These are phyloP conservation scores for Tachysurus fulvidraco DNA, from an alignment of 2,113 vertebrate genomes.

Conservation along the genomic window DNA sequence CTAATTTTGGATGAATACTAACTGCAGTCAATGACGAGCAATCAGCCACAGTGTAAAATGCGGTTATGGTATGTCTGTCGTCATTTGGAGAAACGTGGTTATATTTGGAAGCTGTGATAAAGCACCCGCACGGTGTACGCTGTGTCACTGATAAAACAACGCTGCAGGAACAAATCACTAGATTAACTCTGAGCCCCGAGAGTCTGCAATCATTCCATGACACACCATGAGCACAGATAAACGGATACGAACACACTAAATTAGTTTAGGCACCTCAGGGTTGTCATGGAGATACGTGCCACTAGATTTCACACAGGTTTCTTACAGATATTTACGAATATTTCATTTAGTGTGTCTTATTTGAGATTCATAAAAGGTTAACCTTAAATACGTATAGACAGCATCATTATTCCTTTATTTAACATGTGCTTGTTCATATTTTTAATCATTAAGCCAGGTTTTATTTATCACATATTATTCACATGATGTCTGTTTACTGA, in stretches of 20 bases:
- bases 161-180: constrained; percentile 22
- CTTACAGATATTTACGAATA: too few relatives aligned
- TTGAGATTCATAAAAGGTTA: too few relatives aligned
- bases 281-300: constrained; percentile 37
- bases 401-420: background rate
- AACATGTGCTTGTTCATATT: too few relatives aligned
- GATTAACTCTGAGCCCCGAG: constrained; percentile 7
- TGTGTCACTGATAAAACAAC: constrained; percentile 34
- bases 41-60: background rate
- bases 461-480: background rate
- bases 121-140: background rate
- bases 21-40: background rate
- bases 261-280: constrained; percentile 30
- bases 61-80: background rate
- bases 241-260: constrained; percentile 22
- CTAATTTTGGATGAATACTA: background rate
- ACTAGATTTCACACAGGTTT: background rate
- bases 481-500: background rate
- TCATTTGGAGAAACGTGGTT: constrained; percentile 23
- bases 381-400: too few relatives aligned
- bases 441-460: background rate
- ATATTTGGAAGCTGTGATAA: constrained; percentile 35
- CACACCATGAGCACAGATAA: constrained; percentile 25
- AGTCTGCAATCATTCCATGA: constrained; percentile 18
- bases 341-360: too few relatives aligned